Conservation (phyloP, 1,140 invertebrate species). For the Pseudomyrmex gracilis region DNA sequence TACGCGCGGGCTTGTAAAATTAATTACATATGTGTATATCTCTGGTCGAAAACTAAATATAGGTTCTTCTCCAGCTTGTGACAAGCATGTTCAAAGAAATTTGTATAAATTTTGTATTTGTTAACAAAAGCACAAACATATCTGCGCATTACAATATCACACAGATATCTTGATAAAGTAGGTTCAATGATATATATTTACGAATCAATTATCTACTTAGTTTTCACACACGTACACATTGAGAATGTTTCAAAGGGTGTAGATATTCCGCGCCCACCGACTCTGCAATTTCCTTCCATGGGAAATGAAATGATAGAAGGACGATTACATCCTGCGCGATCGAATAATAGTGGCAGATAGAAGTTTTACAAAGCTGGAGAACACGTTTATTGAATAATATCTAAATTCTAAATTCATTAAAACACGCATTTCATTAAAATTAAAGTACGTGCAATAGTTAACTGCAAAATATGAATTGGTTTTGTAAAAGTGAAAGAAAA, state of each 20-base stretch:
- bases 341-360: neutral
- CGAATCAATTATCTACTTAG: slow-evolving; percentile 13
- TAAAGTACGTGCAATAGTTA: neutral
- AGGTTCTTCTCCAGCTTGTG: neutral
- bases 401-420: neutral
- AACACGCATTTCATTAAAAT: neutral
- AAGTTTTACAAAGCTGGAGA: neutral
- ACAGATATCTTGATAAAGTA: neutral
- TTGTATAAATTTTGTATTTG: slow-evolving; percentile 1
- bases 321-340: slow-evolving; percentile 44
- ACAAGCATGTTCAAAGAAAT: neutral
- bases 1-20: slow-evolving; percentile 12
- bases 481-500: too few species aligned
- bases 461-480: neutral
- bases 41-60: neutral
- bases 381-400: slow-evolving; percentile 29
- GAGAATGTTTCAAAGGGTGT: slow-evolving; percentile 50
- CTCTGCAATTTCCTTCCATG: slow-evolving; percentile 31
- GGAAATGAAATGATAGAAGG: slow-evolving; percentile 52
- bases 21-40: slow-evolving; percentile 11
- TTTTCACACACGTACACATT: neutral
- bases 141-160: neutral
- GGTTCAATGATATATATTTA: neutral
- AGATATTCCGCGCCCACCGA: slow-evolving; percentile 9
- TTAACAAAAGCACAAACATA: neutral